phyloP scores from a whole-genome alignment of 1,140 invertebrate genomes.

The Triops cancriformis region DNA sequence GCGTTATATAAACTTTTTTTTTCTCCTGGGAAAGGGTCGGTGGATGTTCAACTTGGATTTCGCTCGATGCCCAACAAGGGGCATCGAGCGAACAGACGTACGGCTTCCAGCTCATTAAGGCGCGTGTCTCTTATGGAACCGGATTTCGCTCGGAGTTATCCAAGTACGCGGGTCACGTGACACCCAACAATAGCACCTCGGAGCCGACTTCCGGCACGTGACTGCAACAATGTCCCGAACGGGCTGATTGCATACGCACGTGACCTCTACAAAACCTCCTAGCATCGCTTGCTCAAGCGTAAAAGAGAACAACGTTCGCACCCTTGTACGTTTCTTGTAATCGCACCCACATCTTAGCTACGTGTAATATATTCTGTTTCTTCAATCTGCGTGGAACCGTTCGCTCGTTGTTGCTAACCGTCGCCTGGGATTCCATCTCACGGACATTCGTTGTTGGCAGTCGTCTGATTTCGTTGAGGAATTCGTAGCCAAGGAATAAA shows the following conservation, averaged over 20 bases:
- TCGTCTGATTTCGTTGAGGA: too few relatives aligned
- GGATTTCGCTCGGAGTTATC: not conserved
- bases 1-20: not conserved
- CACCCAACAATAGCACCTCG: not conserved
- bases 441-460: too few relatives aligned
- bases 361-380: not conserved
- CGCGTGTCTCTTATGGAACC: not conserved
- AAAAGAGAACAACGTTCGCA: not conserved
- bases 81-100: not conserved
- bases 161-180: not conserved
- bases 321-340: not conserved
- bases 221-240: not conserved
- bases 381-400: too few relatives aligned
- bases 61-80: too few relatives aligned
- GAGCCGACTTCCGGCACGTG: not conserved
- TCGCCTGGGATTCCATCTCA: too few relatives aligned
- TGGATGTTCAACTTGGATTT: too few relatives aligned
- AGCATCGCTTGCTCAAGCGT: not conserved
- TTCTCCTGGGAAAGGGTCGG: too few relatives aligned
- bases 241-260: not conserved
- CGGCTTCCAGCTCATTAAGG: constrained; percentile 8
- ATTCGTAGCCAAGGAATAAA: too few relatives aligned
- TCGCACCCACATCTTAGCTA: not conserved
- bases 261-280: not conserved
- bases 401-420: too few relatives aligned